phyloP scores from a whole-genome alignment of 2,888 invertebrate species.

The Ceraclea dissimilis region DNA sequence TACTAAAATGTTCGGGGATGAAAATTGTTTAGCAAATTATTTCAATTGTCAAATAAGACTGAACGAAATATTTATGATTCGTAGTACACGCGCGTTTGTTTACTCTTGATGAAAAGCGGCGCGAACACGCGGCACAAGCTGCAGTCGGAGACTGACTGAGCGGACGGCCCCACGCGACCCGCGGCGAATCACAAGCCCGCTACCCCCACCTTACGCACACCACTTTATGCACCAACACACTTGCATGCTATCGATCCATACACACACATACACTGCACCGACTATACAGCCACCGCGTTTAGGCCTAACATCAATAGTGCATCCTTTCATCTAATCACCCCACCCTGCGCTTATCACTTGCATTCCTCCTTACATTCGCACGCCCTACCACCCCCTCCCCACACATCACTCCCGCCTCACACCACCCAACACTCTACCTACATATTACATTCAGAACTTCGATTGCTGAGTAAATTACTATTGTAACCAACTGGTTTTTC shows the following conservation, averaged over 20 bases:
- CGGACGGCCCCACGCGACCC: constrained; percentile 24
- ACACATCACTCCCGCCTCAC: not conserved
- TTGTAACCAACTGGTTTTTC: too few species aligned
- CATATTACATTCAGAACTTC: too few species aligned
- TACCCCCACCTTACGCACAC: constrained; percentile 10
- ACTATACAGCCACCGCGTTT: not conserved
- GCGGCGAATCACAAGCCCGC: constrained; percentile 18
- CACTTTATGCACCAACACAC: constrained; percentile 11
- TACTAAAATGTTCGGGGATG: constrained; percentile 5
- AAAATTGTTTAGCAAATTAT: constrained; percentile 4
- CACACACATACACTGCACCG: constrained; percentile 11
- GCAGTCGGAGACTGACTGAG: constrained; percentile 29
- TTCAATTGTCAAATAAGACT: constrained; percentile 3
- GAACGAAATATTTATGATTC: not conserved
- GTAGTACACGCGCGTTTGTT: constrained; percentile 17
- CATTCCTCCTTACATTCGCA: constrained; percentile 10
- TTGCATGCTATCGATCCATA: constrained; percentile 14
- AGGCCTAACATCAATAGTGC: constrained; percentile 13
- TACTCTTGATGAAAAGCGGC: constrained; percentile 9
- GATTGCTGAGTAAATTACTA: too few species aligned
- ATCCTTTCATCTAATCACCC: constrained; percentile 19
- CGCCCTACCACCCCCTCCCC: constrained; percentile 2
- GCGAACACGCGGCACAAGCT: constrained; percentile 30
- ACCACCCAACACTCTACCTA: not conserved
- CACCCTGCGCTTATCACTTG: constrained; percentile 4